Percentiles rank a stretch among this genome's conserved stretches.
These are phyloP conservation scores for Heliconius cydno DNA, from an alignment of 2,888 invertebrate genomes.

Conservation along the genomic window DNA sequence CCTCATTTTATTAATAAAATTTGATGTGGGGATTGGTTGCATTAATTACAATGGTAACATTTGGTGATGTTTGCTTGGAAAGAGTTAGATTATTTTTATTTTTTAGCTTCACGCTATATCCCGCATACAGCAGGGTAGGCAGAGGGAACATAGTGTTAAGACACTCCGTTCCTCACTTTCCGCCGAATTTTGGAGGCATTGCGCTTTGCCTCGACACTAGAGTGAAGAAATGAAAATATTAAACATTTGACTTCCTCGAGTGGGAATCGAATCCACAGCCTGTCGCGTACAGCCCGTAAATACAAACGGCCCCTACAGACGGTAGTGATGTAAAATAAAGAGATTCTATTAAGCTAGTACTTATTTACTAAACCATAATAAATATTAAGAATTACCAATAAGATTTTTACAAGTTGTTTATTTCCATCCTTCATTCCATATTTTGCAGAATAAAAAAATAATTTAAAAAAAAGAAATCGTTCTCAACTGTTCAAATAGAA, in stretches of 20 bases:
- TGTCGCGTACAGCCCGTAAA: too few relatives aligned
- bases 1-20: conserved; percentile 76
- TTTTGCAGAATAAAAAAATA: background rate
- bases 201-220: too few relatives aligned
- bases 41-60: conserved; percentile 58
- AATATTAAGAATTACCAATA: background rate
- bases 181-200: too few relatives aligned
- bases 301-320: too few relatives aligned
- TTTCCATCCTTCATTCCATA: background rate
- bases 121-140: too few relatives aligned
- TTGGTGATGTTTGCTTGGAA: conserved; percentile 40
- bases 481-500: background rate
- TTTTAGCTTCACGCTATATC: background rate
- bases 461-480: background rate
- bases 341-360: background rate
- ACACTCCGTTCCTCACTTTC: too few relatives aligned
- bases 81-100: conserved; percentile 15
- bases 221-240: too few relatives aligned
- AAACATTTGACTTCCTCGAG: too few relatives aligned
- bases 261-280: too few relatives aligned
- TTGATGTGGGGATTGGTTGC: conserved; percentile 61
- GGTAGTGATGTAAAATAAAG: too few relatives aligned
- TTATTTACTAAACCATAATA: background rate
- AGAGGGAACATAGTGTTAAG: too few relatives aligned
- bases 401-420: background rate